phyloP scores from a whole-genome alignment of 2,888 invertebrate species.

The Resseliella maxima region DNA sequence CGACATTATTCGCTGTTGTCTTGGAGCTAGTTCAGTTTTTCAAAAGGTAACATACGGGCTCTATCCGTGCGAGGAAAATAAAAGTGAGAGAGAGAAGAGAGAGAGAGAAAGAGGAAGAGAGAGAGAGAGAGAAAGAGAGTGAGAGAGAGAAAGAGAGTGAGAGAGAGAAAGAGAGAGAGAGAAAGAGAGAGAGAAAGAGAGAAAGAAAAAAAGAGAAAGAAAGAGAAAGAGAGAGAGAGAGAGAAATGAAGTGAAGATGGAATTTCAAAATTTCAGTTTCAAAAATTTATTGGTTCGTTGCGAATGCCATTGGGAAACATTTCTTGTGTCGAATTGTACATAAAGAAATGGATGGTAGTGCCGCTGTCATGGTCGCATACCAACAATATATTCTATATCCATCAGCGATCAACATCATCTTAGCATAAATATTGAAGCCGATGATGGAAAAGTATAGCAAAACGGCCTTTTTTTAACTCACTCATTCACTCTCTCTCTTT shows the following conservation, averaged over 20 bases:
- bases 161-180: too few relatives aligned
- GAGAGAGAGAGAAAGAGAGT: too few relatives aligned
- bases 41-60: too few relatives aligned
- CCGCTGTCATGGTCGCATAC: not conserved
- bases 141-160: too few relatives aligned
- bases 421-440: conserved; percentile 38
- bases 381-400: conserved; percentile 8
- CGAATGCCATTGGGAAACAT: conserved; percentile 41
- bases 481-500: not conserved
- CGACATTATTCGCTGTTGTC: not conserved
- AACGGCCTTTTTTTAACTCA: too few relatives aligned
- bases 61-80: too few relatives aligned
- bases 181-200: too few relatives aligned
- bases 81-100: too few relatives aligned
- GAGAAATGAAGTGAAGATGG: not conserved
- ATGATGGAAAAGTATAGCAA: not conserved
- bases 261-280: conserved; percentile 45
- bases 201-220: not conserved
- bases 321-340: not conserved
- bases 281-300: conserved; percentile 24
- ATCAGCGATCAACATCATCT: conserved; percentile 7
- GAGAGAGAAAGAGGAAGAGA: too few relatives aligned
- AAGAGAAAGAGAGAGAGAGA: not conserved
- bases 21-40: not conserved
- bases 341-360: not conserved